These are phyloP conservation scores for Python bivittatus DNA, from an alignment of 2,113 vertebrate species.

Conservation along the genomic window DNA sequence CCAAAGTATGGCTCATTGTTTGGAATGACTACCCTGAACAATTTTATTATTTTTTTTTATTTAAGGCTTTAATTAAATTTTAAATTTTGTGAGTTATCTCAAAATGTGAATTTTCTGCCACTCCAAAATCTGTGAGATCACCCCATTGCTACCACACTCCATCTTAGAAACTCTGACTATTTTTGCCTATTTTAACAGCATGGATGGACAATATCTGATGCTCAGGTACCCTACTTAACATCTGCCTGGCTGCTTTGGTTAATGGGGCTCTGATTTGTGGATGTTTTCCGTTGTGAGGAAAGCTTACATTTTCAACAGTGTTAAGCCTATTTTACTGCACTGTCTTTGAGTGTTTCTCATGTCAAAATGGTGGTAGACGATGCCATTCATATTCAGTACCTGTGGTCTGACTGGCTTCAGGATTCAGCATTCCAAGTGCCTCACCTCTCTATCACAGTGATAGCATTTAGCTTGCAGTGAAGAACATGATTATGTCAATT, in stretches of 20 bases:
- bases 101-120: not conserved
- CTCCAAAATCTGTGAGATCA: too few species aligned
- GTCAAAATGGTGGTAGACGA: not conserved
- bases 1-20: too few species aligned
- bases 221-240: not conserved
- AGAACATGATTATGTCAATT: not conserved
- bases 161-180: not conserved
- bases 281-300: not conserved
- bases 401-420: not conserved
- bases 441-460: not conserved
- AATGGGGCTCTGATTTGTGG: not conserved
- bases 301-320: not conserved
- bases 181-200: not conserved
- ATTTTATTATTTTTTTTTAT: not conserved
- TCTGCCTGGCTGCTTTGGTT: not conserved
- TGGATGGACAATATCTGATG: not conserved
- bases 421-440: not conserved
- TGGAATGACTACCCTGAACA: not conserved
- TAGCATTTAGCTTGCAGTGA: not conserved
- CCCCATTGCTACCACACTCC: not conserved
- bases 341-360: not conserved
- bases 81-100: not conserved
- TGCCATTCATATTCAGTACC: not conserved
- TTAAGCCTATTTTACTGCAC: not conserved
- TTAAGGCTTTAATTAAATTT: not conserved